Evolutionary conservation across 2,113 vertebrate species (phyloP).

Genomic region (Donacobius atricapilla): DNA sequence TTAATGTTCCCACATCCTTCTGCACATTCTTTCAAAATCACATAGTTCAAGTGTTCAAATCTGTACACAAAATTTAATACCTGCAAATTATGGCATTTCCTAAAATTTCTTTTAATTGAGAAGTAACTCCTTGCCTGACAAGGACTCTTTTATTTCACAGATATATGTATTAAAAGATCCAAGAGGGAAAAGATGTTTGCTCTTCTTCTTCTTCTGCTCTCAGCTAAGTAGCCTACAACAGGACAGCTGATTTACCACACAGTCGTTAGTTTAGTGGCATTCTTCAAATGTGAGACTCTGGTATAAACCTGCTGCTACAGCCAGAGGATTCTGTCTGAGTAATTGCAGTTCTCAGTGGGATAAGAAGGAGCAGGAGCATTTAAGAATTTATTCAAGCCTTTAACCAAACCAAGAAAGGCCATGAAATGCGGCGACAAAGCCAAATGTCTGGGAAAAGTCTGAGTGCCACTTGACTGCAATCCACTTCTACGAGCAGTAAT

Average conservation of each 20-base stretch:
- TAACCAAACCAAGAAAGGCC: neutral
- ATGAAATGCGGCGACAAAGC: neutral
- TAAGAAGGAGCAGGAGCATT: neutral
- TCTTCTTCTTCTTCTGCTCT: neutral
- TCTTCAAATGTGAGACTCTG: neutral
- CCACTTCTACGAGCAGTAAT: neutral
- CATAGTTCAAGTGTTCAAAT: accelerated
- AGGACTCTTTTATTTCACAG: neutral
- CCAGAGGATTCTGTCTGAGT: neutral
- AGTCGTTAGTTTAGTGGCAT: neutral
- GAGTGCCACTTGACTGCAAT: neutral
- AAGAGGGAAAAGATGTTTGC: neutral
- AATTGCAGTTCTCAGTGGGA: neutral
- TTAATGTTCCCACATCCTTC: neutral
- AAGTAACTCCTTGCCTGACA: neutral
- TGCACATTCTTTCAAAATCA: neutral
- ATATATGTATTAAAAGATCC: neutral
- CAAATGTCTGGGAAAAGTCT: neutral
- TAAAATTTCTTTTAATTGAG: neutral
- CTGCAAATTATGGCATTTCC: neutral
- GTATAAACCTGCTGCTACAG: neutral
- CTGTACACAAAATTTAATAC: neutral
- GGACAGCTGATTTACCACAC: neutral
- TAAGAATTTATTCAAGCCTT: neutral
- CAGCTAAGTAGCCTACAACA: neutral